phyloP scores from a whole-genome alignment of 2,797 vertebrate genomes.

The Buceros bicornis region DNA sequence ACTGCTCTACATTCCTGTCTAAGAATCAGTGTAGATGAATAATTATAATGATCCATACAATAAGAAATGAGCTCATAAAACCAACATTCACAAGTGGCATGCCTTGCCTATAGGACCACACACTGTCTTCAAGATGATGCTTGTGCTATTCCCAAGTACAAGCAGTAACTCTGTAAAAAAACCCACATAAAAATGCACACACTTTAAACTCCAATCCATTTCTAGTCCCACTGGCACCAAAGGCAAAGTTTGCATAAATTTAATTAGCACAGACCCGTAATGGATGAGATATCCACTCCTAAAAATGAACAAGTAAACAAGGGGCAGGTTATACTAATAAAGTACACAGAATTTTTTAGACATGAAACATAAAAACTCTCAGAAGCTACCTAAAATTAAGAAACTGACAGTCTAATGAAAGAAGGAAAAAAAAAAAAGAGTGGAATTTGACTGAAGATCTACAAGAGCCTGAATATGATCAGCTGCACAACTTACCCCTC shows the following conservation, averaged over 20 bases:
- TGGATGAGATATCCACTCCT: neutral
- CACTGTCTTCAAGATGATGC: neutral
- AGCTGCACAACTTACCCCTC: neutral
- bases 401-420: neutral
- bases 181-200: neutral
- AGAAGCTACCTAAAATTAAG: neutral
- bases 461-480: neutral
- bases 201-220: neutral
- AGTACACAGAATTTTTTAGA: neutral
- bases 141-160: accelerated
- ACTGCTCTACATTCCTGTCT: neutral
- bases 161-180: neutral
- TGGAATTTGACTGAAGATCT: neutral
- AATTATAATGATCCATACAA: neutral
- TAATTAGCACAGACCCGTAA: neutral
- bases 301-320: neutral
- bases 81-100: neutral
- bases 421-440: neutral
- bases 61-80: neutral
- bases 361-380: neutral
- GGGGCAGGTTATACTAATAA: neutral
- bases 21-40: neutral
- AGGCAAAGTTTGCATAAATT: neutral
- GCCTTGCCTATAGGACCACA: accelerated
- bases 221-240: neutral